Base-by-base conservation (phyloP, 2,113 vertebrate species). In the Tragulus kanchil region DNA sequence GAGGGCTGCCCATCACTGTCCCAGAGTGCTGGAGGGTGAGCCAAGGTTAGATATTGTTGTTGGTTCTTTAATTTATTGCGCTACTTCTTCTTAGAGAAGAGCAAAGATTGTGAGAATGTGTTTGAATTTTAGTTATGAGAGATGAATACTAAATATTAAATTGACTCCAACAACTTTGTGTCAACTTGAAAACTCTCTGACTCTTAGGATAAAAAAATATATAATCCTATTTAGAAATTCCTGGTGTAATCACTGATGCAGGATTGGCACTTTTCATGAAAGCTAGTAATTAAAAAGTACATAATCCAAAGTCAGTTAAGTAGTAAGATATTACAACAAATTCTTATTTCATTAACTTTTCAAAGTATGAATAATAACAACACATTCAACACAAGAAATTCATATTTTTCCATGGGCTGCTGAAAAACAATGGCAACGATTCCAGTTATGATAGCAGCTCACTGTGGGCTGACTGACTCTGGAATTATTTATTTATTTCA, bases 191-290 rank as follows among this genome's bases (percentile, higher is more conserved):
- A 97, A 96, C 81, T 94, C 83, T 71, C 75, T 71, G 50, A 84
- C 81, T 95, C 88, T 85, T 64, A 94, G 94, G 90, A 93, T 69
- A 73, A 92, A 90, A 54, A 48, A 88, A 48, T 58, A 56, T 6
- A 90, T 83, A 97, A 97, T 96, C 96, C 92, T 96, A 78, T 69
- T 98, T 97, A 71, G 86, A 97, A 94, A 96, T 93, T 95, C 94
- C 84, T 97, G 67, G 36, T 90, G 26, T 61, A 59, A 59, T 89
- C 90, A 69, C 50, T 59, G 45, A 67, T 88, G 26, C 6, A 9
- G 81, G 26, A 31, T n/a, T 89, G 56, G 73, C 69, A 82, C 50
- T 94, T 97, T 93, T 58, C 14, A 82, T 1, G 16, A 75, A 87
- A 71, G 25, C 19, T 79, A 73, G 78, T 96, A 95, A 97, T 97